Base-by-base conservation (phyloP, 2,888 invertebrate species). In the Seira ritae region DNA sequence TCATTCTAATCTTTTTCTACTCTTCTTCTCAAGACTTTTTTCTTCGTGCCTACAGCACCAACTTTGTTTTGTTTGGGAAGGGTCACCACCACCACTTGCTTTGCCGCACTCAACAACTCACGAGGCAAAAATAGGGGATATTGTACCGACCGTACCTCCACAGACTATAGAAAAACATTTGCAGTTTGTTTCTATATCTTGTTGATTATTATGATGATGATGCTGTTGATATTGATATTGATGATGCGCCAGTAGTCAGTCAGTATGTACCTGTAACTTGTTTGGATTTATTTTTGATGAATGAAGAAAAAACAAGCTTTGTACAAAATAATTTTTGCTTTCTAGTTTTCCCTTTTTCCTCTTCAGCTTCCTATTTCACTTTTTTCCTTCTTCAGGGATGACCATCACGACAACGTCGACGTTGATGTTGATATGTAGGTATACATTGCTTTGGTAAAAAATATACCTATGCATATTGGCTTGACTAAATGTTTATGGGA, bases 301-400 rank as follows among this genome's bases (percentile, higher is more conserved):
- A 72, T 72, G 71, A 60, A 72, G 24, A 24, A 72, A 23, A 23
- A 73, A 73, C 73, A 73, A 60, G 73, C 73, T 73, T 73, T 50
- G 55, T 62, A 65, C 62, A 73, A 3, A 55, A 55, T 12, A 42
- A 55, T 55, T 55, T 73, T 73, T 73, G 73, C 73, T 73, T 73
- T 73, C 73, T 73, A 73, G 62, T 31, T 73, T 73, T 73, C 73
- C 62, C 73, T 73, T 73, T 73, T 73, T 22, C 15, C 55, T 62
- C 31, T 62, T 12, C 55, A 12, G 6, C 17, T 55, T 55, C 55
- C 55, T 15, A 31, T 31, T 31, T 31, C 31, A 31, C 31, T 4
- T 31, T 31, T 31, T 31, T 31, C 8, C 8, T 31, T 31, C 31
- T 31, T 31, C 31, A 4, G 31, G 31, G 31, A 31, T 31, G 31